phyloP scores from a whole-genome alignment of 2,797 vertebrate species.

The Prionace glauca region DNA sequence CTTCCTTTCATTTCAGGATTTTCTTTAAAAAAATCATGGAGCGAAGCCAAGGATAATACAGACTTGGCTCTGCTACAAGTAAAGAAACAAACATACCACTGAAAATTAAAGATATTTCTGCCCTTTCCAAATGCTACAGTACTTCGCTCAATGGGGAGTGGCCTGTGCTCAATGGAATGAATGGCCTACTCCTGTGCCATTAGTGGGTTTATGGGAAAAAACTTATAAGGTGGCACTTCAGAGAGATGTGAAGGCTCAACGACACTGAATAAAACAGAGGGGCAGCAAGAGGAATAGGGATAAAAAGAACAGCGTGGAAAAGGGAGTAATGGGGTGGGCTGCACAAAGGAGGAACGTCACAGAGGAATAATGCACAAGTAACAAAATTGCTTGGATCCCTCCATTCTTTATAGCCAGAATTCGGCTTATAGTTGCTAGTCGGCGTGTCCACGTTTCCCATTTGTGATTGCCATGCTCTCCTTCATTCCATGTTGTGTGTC shows the following conservation, averaged over 20 bases:
- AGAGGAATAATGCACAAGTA: not conserved
- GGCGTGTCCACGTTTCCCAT: not conserved
- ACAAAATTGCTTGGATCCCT: not conserved
- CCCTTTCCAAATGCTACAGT: not conserved
- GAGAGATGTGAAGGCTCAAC: not conserved
- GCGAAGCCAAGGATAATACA: not conserved
- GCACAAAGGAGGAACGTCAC: not conserved
- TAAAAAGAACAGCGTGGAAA: no score
- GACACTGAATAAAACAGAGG: not conserved
- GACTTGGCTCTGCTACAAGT: not conserved
- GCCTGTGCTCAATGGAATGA: no score
- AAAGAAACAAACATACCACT: not conserved
- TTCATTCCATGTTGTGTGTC: not conserved
- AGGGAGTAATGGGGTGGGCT: not conserved
- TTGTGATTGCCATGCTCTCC: not conserved
- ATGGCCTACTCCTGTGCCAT: no score
- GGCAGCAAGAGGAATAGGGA: not conserved
- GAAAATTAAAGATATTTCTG: not conserved
- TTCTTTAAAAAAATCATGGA: not conserved
- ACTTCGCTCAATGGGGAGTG: no score
- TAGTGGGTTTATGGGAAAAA: not conserved
- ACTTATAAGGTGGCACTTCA: not conserved
- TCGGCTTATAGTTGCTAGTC: not conserved
- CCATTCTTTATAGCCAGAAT: not conserved
- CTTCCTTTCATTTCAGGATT: not conserved